Evolutionary conservation across 64 coral and sea anemone species (phyloP), one percentile per base, ranked within the genome.

Genomic region (Trachythela sp.): DNA sequence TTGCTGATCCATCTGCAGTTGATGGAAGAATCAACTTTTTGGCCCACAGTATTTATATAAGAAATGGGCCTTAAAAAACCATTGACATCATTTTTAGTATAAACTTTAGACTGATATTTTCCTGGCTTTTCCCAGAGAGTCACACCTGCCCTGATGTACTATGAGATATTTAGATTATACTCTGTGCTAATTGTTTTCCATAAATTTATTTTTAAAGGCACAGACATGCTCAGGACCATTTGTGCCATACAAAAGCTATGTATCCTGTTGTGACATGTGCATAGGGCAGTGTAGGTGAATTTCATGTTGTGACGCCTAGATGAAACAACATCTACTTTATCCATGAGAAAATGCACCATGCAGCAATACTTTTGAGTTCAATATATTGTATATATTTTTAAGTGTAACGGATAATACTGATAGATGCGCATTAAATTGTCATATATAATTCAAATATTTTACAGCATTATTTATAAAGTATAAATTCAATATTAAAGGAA

Each of bases 201-300:
- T 42, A 48, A 27, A 17, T 22, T 94, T 36, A 40, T 26, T 31
- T 15, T 94, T 94, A 50, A 70, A 97, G 95, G 30, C 95, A 97
- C 51, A 90, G 95, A 87, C 95, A 97, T 91, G 93, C 95, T 45
- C 88, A 97, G 48, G 95, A 97, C 86, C 95, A 97, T 68, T 84
- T 84, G 1, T 97, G 93, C 84, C 35, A 83, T 48, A 84, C 89
- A 37, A 42, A 72, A 29, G 87, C 60, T 64, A 67, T 87, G 30
- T 93, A 91, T 84, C 75, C 77, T 40, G 36, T 87, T 24, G 85
- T 97, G 36, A 52, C 95, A 49, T 97, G 95, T 80, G 70, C 85
- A 26, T 91, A 91, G 89, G 7, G 36, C 76, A 26, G 29, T 34
- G 43, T 17, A 50, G 42, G 34, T 31, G 27, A 80, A 80, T 15